A percentile compares a stretch with the other conserved stretches of the same genome.
Evolutionary conservation across 1,140 invertebrate genomes (phyloP).

Genomic region (Elysia chlorotica): DNA sequence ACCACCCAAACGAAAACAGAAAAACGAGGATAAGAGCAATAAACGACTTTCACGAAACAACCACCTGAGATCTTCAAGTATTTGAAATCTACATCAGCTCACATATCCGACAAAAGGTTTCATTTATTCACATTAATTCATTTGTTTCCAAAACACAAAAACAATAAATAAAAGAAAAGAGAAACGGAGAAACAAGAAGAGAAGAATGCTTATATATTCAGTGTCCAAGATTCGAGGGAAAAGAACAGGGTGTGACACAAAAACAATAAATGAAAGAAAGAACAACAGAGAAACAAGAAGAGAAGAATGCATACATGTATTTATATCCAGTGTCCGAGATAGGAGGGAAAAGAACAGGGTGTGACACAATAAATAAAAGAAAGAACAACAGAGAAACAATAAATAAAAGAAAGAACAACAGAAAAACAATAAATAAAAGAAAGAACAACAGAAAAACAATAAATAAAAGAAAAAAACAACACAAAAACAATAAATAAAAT

Average conservation of each 20-base stretch:
- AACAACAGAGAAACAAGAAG: no score
- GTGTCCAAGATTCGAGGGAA: background rate
- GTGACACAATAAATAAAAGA: background rate
- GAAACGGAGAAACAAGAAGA: no score
- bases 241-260: background rate
- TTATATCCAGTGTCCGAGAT: background rate
- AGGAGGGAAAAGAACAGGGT: background rate
- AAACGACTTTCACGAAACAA: no score
- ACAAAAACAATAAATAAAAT: background rate
- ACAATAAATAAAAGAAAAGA: background rate
- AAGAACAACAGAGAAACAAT: background rate
- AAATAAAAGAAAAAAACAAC: background rate
- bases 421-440: background rate
- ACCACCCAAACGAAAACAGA: no score
- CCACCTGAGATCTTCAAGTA: no score
- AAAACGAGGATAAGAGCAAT: no score
- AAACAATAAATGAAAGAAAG: background rate
- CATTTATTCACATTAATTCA: no score
- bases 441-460: background rate
- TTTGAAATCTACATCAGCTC: no score
- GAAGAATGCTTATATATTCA: no score
- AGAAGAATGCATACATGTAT: no score
- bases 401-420: background rate
- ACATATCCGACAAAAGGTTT: no score
- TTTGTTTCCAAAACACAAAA: no score